A percentile compares a stretch with the other conserved stretches of the same genome.
phyloP scores from a whole-genome alignment of 2,113 vertebrate species.

The Scomber japonicus region DNA sequence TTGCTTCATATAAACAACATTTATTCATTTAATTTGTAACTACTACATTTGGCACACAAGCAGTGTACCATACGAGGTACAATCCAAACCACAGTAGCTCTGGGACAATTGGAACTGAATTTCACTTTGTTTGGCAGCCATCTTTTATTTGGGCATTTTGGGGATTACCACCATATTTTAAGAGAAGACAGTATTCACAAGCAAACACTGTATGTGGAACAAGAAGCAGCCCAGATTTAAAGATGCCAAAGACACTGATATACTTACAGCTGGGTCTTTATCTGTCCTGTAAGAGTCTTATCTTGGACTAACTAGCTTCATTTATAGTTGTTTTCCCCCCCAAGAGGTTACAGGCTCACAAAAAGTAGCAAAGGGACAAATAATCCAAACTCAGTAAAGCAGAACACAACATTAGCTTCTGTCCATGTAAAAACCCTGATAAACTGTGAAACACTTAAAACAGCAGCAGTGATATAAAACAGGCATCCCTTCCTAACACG shows the following conservation, averaged over 20 bases:
- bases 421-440: background rate
- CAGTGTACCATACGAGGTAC: constrained; percentile 5
- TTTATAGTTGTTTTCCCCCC: background rate
- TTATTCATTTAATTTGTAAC: constrained; percentile 33
- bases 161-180: constrained; percentile 32
- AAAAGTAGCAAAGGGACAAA: background rate
- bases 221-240: constrained; percentile 22
- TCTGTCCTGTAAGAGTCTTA: background rate
- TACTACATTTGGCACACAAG: constrained; percentile 13
- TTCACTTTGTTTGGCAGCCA: constrained; percentile 29
- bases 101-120: constrained; percentile 9
- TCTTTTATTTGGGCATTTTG: constrained; percentile 32
- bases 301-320: background rate
- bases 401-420: background rate
- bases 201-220: constrained; percentile 27
- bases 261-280: background rate
- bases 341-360: background rate
- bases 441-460: background rate
- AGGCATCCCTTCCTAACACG: constrained; percentile 3
- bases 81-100: constrained; percentile 34
- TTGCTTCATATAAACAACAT: constrained; percentile 21
- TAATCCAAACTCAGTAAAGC: background rate
- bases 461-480: constrained; percentile 10
- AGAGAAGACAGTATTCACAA: constrained; percentile 28
- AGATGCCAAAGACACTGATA: background rate